Evolutionary conservation across 2,888 invertebrate genomes (phyloP), one percentile per base, ranked within the genome.

Genomic region (Achlya flavicornis): DNA sequence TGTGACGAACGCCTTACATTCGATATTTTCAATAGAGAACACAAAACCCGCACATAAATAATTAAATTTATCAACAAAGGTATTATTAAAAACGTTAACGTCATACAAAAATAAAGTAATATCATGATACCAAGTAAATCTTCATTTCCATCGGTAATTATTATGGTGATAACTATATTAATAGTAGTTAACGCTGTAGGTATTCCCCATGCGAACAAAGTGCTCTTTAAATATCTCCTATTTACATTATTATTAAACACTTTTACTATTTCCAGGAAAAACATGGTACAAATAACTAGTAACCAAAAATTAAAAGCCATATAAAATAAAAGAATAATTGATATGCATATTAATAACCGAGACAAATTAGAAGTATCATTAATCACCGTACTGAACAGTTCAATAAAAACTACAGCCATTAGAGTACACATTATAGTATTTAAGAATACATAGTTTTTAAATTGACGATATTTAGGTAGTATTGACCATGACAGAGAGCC

Each of bases 261-360:
- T 1, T 70, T 63, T 12, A 73, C 73, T 32, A 73, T 66, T 8
- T 71, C 64, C 35, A 69, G 65, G 46, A 71, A 71, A 32, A 73
- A 70, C 59, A 68, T 38, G 7, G 64, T 19, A 53, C 67, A 66
- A 6, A 66, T 43, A 11, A 73, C 60, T 1, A 70, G 57, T 14
- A 73, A 35, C 73, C 73, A 73, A 35, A 66, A 64, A n/a, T 66
- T 70, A 1, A 66, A 67, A 0, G 68, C 62, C 32, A 65, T 12
- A 12, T 41, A 26, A 26, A 43, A 41, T 19, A 60, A 12, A 10
- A 19, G 11, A 4, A 41, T 2, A 19, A 16, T 26, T 12, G 60
- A 26, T 5, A 60, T 0, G 8, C 12, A 60, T n/a, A 60, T 43
- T 5, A 59, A 3, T 4, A 60, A 19, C 10, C 19, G 16, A 14